phyloP scores from a whole-genome alignment of 2,888 invertebrate genomes.

The Punctoribates punctum region DNA sequence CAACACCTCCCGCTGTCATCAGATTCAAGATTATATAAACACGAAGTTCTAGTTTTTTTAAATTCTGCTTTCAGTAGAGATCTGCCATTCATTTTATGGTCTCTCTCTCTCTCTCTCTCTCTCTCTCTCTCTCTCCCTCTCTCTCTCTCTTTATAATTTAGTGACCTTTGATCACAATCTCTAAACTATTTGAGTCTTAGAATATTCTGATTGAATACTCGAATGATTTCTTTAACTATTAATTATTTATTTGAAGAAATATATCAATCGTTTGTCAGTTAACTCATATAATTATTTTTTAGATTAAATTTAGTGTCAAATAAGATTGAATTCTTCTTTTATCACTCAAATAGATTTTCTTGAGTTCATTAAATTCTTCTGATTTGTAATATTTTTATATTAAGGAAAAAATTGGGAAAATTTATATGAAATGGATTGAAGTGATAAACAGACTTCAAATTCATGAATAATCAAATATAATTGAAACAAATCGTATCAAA shows the following conservation, averaged over 20 bases:
- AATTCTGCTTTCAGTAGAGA: background rate
- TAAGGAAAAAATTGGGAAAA: background rate
- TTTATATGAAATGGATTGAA: background rate
- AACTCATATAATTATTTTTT: background rate
- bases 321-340: background rate
- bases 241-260: background rate
- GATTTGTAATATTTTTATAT: background rate
- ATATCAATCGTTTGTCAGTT: background rate
- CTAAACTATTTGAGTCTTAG: background rate
- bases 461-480: background rate
- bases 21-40: slow-evolving; percentile 9
- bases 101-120: background rate
- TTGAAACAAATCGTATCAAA: slow-evolving; percentile 16
- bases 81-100: background rate
- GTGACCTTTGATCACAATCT: background rate
- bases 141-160: background rate
- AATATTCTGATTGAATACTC: no score
- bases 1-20: slow-evolving; percentile 31
- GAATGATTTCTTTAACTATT: no score
- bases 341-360: background rate
- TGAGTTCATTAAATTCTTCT: background rate
- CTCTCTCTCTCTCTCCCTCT: background rate
- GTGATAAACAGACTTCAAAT: background rate
- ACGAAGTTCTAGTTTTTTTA: slow-evolving; percentile 13
- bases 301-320: slow-evolving; percentile 14